Conservation (phyloP, 2,888 invertebrate genomes). For the Papilio elwesi region DNA sequence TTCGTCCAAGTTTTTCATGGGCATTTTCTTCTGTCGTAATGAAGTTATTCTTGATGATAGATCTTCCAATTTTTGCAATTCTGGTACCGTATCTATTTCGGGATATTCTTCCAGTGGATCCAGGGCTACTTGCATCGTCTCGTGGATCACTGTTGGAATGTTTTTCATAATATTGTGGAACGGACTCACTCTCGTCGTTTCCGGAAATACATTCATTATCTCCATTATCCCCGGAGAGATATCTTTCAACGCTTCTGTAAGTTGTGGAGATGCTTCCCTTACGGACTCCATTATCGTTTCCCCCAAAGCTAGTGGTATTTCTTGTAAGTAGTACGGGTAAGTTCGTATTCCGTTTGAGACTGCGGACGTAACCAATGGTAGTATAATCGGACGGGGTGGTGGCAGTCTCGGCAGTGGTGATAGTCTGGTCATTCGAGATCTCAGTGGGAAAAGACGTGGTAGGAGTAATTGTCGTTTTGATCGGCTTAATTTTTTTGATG, state of each 20-base stretch:
- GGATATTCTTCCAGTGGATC: conserved; percentile 58
- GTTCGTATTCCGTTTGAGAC: conserved; percentile 76
- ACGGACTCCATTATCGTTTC: conserved; percentile 78
- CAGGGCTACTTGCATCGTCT: conserved; percentile 71
- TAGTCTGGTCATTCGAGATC: conserved; percentile 57
- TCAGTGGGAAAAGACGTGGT: conserved; percentile 63
- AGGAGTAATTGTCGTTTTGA: conserved; percentile 70
- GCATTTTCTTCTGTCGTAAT: conserved; percentile 52
- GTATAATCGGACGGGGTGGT: conserved; percentile 68
- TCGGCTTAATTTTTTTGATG: conserved; percentile 52
- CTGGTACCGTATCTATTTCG: conserved; percentile 56
- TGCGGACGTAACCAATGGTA: conserved; percentile 73
- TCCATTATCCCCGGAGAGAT: conserved; percentile 79
- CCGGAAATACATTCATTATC: conserved; percentile 74
- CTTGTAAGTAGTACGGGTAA: conserved; percentile 79
- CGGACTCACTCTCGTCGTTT: conserved; percentile 61
- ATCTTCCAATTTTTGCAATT: conserved; percentile 51
- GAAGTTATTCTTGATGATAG: conserved; percentile 46
- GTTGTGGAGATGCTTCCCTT: conserved; percentile 76
- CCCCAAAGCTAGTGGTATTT: conserved; percentile 76
- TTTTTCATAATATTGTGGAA: conserved; percentile 70
- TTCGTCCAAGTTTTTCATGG: conserved; percentile 55
- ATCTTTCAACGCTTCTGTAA: conserved; percentile 74
- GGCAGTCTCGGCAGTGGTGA: conserved; percentile 61
- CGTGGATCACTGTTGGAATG: conserved; percentile 73